These are phyloP conservation scores for Halictus rubicundus DNA, from an alignment of 1,140 invertebrate genomes.

Conservation along the genomic window DNA sequence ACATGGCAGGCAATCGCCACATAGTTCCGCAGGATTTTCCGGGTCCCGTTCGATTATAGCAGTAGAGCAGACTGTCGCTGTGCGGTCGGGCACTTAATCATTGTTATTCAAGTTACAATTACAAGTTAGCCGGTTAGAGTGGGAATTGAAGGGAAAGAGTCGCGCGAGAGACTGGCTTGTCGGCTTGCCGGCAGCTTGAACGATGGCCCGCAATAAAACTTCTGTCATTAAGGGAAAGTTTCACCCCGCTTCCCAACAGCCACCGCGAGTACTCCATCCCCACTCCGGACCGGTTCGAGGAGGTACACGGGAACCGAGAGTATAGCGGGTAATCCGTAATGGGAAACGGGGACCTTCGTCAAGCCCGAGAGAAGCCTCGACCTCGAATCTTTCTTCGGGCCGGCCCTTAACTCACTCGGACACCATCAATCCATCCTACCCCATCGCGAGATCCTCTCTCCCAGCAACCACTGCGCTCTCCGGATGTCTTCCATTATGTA, in stretches of 20 bases:
- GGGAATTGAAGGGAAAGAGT: conserved; percentile 21
- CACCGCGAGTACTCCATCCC: conserved; percentile 17
- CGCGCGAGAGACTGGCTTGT: conserved; percentile 17
- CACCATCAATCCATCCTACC: conserved; percentile 35
- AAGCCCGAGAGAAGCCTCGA: conserved; percentile 34
- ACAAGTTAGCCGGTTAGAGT: conserved; percentile 19
- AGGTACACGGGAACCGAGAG: conserved; percentile 15
- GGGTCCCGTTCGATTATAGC: too few species aligned
- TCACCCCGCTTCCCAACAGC: background rate
- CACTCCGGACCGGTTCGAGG: background rate
- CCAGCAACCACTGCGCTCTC: too few species aligned
- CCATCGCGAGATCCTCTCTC: background rate
- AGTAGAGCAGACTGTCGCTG: background rate
- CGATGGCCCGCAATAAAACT: conserved; percentile 66
- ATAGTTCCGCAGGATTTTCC: too few species aligned
- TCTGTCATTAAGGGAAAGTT: conserved; percentile 66
- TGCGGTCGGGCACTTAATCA: conserved; percentile 18
- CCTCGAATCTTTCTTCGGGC: conserved; percentile 42
- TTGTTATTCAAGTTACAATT: conserved; percentile 34
- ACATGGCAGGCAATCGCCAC: too few species aligned
- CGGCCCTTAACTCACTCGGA: conserved; percentile 34
- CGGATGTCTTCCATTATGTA: background rate
- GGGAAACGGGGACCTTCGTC: conserved; percentile 59
- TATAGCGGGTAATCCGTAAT: conserved; percentile 63
- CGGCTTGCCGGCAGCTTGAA: conserved; percentile 56